Evolutionary conservation across 1,140 invertebrate species (phyloP), one percentile per base, ranked within the genome.

Genomic region (Brachionus rubens): DNA sequence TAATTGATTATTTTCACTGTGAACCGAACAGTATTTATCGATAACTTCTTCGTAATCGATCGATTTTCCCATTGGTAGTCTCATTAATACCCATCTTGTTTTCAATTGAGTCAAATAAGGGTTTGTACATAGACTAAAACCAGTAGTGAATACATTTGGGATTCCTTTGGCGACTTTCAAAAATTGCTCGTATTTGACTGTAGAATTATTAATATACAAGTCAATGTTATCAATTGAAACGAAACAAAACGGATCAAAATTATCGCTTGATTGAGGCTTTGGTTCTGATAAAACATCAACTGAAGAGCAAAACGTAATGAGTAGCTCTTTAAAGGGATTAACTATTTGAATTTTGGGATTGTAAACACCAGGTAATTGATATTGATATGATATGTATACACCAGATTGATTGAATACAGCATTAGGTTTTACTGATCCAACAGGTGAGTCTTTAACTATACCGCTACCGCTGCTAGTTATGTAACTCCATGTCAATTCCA

Each of bases 361-460:
- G 41, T 65, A 65, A 26, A 43, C 21, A 14, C 59, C 59, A 2
- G 59, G 40, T 14, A 43, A 12, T 30, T 19, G 14, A 16, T 65
- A 65, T 41, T 41, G 16, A 65, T 65, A 41, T 4, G 19, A 65
- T 12, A 65, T 19, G 43, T 65, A 65, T 1, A 65, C 43, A 24
- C 59, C 59, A 12, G 59, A 65, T 43, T 65, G 36, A 26, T 65
- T 65, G 24, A 65, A 65, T 21, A 46, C 24, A 26, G 59, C 59
- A 43, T 65, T 65, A 6, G 59, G 36, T 28, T 43, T 41, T 10
- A 43, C 36, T 3, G 3, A 59, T 2, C 59, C 40, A 19, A 36
- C 3, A 24, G 26, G 9, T 12, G 33, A 14, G 10, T 65, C 36
- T 46, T 46, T 46, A 26, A 65, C n/a, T n/a, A n/a, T 19, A 14